Base-by-base conservation (phyloP, 2,888 invertebrate genomes). In the Nymphalis c-album region DNA sequence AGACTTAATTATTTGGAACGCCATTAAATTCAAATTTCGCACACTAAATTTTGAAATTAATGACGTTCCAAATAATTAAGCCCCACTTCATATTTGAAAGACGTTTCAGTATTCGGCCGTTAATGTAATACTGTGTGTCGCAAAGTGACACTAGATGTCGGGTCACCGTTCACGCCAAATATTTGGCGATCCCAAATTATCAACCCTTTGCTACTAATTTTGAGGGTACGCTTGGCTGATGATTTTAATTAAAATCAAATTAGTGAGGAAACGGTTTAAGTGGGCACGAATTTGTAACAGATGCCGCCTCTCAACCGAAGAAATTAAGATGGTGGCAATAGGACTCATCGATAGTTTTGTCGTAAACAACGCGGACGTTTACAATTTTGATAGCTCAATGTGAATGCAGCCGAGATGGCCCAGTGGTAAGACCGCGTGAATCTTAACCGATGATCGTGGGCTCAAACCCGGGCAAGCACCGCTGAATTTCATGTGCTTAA, bases 241-340 rank as follows among this genome's bases (percentile, higher is more conserved):
- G 65, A 72, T 63, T 74, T 73, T 73, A 72, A 75, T 74, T 73
- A 73, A 73, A 75, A 60, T 71, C 69, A 73, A 75, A 73, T 75
- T 74, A 70, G 70, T 67, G 73, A 74, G 72, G 68, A 72, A 75
- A 74, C 62, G 68, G 73, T 65, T 71, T 68, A 75, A 75, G 75
- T 71, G 72, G 69, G 71, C 67, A 70, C 69, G 65, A 72, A 73
- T 73, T 71, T 68, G 75, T 67, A 75, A 73, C 76, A 76, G 74
- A 76, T 75, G 75, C 65, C 71, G 67, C 70, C 68, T 74, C 73
- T 72, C 60, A 57, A 63, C 58, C 60, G 47, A 60, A 70, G 55
- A 60, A 60, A 68, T 70, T 68, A 64, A 58, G 31, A 58, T 46
- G 57, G 45, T 47, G 35, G 40, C 18, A 8, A 17, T 17, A 17